Conservation (phyloP, 2,797 vertebrate species). For the Martes flavigula region DNA sequence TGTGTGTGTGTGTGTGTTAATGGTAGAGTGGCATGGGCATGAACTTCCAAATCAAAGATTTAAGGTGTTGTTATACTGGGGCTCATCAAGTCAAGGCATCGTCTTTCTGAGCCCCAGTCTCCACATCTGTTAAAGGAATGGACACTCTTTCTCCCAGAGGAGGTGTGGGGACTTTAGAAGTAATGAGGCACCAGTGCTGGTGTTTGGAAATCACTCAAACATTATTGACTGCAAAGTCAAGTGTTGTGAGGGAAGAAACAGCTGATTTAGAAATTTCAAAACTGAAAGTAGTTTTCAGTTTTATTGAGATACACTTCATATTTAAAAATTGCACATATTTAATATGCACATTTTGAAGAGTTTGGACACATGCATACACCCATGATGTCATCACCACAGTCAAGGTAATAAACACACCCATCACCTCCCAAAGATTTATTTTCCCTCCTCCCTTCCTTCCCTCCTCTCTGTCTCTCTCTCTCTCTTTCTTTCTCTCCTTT, state of each 20-base stretch:
- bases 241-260: background rate
- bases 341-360: no score
- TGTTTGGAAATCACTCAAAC: background rate
- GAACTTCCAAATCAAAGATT: background rate
- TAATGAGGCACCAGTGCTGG: accelerated
- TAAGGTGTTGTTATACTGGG: background rate
- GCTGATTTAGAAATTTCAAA: background rate
- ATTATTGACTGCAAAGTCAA: background rate
- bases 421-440: background rate
- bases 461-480: background rate
- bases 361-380: background rate
- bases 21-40: background rate
- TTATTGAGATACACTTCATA: background rate
- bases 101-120: background rate
- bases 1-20: background rate
- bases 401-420: background rate
- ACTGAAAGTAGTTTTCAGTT: background rate
- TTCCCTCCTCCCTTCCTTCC: no score
- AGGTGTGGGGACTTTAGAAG: background rate
- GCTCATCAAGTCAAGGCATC: background rate
- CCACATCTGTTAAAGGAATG: background rate
- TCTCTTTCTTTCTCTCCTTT: accelerated
- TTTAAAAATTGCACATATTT: background rate
- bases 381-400: background rate
- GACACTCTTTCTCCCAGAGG: background rate